Conservation (phyloP, 2,113 vertebrate species). For the Heteronetta atricapilla region DNA sequence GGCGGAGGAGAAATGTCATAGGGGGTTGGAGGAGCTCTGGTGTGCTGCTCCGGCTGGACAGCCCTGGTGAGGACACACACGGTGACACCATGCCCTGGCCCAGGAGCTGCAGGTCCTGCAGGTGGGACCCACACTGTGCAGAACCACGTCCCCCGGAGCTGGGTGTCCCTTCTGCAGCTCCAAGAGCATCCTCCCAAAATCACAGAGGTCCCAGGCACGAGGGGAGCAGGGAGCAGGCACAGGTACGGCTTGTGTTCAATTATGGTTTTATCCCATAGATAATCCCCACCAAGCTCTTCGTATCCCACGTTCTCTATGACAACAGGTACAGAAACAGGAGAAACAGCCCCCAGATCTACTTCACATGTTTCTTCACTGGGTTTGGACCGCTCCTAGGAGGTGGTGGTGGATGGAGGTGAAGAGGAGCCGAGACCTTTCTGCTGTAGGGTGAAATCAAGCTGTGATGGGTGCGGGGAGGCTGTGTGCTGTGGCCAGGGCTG, state of each 20-base stretch:
- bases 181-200: neutral
- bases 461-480: neutral
- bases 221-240: neutral
- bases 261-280: neutral
- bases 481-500: neutral
- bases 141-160: neutral
- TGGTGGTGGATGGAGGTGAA: neutral
- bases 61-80: neutral
- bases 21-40: neutral
- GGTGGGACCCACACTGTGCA: neutral
- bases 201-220: fast-evolving
- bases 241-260: neutral
- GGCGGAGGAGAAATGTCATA: neutral
- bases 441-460: neutral
- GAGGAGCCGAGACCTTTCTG: neutral
- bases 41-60: neutral
- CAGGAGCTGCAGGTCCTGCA: too few relatives aligned
- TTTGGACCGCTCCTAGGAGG: neutral
- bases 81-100: neutral
- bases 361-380: neutral
- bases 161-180: neutral
- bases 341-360: neutral
- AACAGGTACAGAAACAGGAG: neutral
- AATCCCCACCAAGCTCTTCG: neutral
- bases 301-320: neutral